Evolutionary conservation across 2,797 vertebrate species (phyloP).

Genomic region (Discoglossus pictus): DNA sequence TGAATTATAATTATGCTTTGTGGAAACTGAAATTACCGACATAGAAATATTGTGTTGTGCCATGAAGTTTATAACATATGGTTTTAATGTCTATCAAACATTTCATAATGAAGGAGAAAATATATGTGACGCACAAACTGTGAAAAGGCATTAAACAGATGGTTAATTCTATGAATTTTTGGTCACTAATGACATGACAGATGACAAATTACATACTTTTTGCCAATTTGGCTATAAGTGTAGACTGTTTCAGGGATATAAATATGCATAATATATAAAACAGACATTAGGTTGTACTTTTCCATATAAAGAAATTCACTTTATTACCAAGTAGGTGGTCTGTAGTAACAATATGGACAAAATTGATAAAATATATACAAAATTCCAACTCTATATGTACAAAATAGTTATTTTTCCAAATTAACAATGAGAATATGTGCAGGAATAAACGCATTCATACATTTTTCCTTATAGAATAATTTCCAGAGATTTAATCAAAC

Average conservation of each 20-base stretch:
- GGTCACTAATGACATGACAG: conserved; percentile 32
- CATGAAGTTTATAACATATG: conserved; percentile 23
- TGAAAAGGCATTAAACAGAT: conserved; percentile 27
- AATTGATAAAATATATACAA: too few species aligned
- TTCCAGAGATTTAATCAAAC: too few species aligned
- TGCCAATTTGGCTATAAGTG: conserved; percentile 23
- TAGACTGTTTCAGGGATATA: background rate
- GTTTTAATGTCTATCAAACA: background rate
- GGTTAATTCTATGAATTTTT: conserved; percentile 21
- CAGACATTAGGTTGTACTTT: too few species aligned
- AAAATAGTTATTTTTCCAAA: too few species aligned
- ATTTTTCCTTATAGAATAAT: too few species aligned
- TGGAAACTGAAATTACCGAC: conserved; percentile 17
- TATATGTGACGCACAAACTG: conserved; percentile 9
- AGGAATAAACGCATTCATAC: too few species aligned
- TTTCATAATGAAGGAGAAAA: conserved; percentile 13
- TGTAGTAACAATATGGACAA: too few species aligned
- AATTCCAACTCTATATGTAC: too few species aligned
- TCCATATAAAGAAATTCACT: too few species aligned
- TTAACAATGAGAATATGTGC: too few species aligned
- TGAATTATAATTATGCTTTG: conserved; percentile 15
- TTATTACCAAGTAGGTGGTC: too few species aligned
- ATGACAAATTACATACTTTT: conserved; percentile 36
- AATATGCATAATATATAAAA: too few species aligned
- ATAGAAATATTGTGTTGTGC: conserved; percentile 14